Base-by-base conservation (phyloP, 2,888 invertebrate species). In the Polia nebulosa region DNA sequence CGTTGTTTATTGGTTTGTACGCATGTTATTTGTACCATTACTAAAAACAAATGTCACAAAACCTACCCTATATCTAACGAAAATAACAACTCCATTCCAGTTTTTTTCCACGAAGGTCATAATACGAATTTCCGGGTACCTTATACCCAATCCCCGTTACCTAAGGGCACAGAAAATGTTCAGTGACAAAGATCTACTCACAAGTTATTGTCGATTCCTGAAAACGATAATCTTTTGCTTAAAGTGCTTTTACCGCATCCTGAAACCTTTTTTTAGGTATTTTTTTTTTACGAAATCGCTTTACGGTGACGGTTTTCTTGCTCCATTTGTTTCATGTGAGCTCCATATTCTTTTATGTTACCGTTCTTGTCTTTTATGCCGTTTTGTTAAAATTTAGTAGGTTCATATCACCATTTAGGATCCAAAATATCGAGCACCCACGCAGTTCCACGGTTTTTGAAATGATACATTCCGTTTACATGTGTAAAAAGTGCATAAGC, bases 261-360 rank as follows among this genome's bases (percentile, higher is more conserved):
- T 70, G 51, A 72, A 67, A 76, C 60, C 53, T 69, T 76, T 57
- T 75, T 63, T 66, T 68, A 57, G 34, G 57, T 65, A n/a, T n/a
- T 66, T 53, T 57, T 68, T 41, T 82, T 67, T 51, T 69, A 66
- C 56, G 27, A 62, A 82, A 81, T 71, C 56, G 63, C 29, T 80
- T 62, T 56, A 77, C 49, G 34, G 65, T 51, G 61, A 67, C 61
- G 15, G 44, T 70, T 64, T 66, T 59, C 27, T 20, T 47, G 58
- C 56, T 67, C 34, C 68, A 69, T 80, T 80, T 71, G 66, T 77
- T 82, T 71, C 39, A 55, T 53, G 52, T 53, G 49, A 44, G 32
- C 52, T 20, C 36, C 52, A 51, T 74, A 47, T 57, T 56, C 27
- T 69, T 80, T 76, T 60, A 65, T 39, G 45, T 17, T 34, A 56